Conservation (phyloP, 2,797 vertebrate species). For the Kryptopterus vitreolus region DNA sequence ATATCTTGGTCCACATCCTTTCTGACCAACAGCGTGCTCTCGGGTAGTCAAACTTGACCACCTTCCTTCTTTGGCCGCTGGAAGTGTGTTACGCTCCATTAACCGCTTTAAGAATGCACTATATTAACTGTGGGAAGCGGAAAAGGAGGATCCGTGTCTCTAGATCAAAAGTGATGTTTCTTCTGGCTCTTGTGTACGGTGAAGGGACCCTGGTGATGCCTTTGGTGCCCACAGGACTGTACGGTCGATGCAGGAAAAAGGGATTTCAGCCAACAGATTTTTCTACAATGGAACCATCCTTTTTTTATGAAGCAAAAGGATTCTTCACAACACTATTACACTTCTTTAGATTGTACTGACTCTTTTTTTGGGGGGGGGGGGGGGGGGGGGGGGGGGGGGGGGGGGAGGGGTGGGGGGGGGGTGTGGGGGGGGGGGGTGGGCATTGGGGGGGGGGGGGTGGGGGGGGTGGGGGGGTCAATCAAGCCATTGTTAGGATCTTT, state of each 20-base stretch:
- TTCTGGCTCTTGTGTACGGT: background rate
- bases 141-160: background rate
- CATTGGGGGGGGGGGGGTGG: no score
- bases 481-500: no score
- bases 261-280: background rate
- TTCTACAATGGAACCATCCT: slow-evolving; percentile 52
- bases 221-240: background rate
- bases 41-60: slow-evolving; percentile 39
- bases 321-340: slow-evolving; percentile 22
- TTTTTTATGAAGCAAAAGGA: slow-evolving; percentile 54
- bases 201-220: background rate
- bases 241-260: background rate
- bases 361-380: slow-evolving; percentile 30
- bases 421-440: no score
- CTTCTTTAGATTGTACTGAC: slow-evolving; percentile 71
- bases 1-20: slow-evolving; percentile 24
- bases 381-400: no score
- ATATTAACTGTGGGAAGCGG: slow-evolving; percentile 48
- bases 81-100: background rate
- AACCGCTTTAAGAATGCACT: slow-evolving; percentile 49
- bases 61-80: background rate
- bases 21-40: slow-evolving; percentile 49
- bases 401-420: no score
- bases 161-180: background rate
- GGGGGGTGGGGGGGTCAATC: no score